These are phyloP conservation scores for Dinocampus coccinellae DNA, from an alignment of 2,888 invertebrate genomes.

Conservation along the genomic window DNA sequence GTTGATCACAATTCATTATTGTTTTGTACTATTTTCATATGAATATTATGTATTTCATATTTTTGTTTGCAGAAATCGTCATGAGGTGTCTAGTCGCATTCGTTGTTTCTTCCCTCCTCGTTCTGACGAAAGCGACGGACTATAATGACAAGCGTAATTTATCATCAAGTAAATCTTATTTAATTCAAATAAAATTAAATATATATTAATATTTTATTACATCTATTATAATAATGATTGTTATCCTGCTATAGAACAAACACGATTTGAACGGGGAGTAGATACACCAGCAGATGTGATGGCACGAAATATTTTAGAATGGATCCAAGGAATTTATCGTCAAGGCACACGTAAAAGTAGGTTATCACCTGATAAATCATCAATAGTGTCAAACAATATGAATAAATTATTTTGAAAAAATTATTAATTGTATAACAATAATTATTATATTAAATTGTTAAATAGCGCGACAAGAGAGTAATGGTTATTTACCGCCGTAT, in stretches of 20 bases:
- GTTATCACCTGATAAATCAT: constrained; percentile 45
- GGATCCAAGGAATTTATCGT: constrained; percentile 81
- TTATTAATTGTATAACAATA: neutral
- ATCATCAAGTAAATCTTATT: neutral
- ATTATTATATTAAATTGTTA: constrained; percentile 41
- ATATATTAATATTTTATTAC: neutral
- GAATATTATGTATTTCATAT: neutral
- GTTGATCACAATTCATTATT: neutral
- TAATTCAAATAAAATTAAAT: neutral
- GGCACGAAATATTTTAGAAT: constrained; percentile 81
- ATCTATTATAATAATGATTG: neutral
- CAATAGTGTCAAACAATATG: constrained; percentile 20
- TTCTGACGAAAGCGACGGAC: constrained; percentile 19
- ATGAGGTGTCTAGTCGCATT: constrained; percentile 39
- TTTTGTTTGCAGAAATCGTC: constrained; percentile 25
- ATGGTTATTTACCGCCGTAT: constrained; percentile 73
- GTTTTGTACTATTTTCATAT: neutral
- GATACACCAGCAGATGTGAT: constrained; percentile 75
- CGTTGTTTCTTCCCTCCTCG: constrained; percentile 27
- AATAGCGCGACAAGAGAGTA: constrained; percentile 75
- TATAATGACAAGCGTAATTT: constrained; percentile 3
- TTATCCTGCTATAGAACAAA: constrained; percentile 47
- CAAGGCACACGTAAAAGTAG: constrained; percentile 73
- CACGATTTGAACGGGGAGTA: constrained; percentile 54
- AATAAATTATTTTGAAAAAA: constrained; percentile 9